Base-by-base conservation (phyloP, 2,113 vertebrate genomes). In the Laticauda colubrina region DNA sequence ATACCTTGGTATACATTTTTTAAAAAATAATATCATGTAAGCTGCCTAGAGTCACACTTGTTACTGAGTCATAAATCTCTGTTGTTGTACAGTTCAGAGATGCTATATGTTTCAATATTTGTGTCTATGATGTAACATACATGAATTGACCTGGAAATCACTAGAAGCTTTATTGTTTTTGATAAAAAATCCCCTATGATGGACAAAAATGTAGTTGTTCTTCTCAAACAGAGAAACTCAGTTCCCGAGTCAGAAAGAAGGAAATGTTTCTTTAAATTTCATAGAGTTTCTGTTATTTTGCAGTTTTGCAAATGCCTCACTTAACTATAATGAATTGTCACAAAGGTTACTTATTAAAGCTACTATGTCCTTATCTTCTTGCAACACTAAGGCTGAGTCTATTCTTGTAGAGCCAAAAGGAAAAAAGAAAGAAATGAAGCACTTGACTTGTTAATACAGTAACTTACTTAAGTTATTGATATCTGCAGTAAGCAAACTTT, bases 391-490 rank as follows among this genome's bases (percentile, higher is more conserved):
- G 95, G 95, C 96, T 95, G 15, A 95, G 89, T 94, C 95, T 95
- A 96, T 93, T 91, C 92, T 92, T 93, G 94, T 93, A 96, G 95
- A 97, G 95, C 88, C 90, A 92, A 96, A 93, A 59, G 0, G 90
- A 97, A 93, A 93, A 97, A 96, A 96, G 89, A 89, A 48, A 81
- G 94, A 94, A 95, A 81, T 20, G 34, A n/a, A 81, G 34, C 34
- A 43, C 20, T 21, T 21, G 18, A 96, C 95, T 97, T 97, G 96
- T 96, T 94, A 96, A 39, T 23, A 81, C 3, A 97, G 96, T 96
- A 96, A 97, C 95, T 96, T 95, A 96, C 87, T 97, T 96, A 95
- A 97, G 94, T 92, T 94, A 94, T 94, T 94, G 59, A 93, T 95
- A 94, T 54, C 45, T 69, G 43, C 9, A 59, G 29, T 21, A 89